Conservation (phyloP, 2,113 vertebrate genomes). For the Phainopepla nitens region DNA sequence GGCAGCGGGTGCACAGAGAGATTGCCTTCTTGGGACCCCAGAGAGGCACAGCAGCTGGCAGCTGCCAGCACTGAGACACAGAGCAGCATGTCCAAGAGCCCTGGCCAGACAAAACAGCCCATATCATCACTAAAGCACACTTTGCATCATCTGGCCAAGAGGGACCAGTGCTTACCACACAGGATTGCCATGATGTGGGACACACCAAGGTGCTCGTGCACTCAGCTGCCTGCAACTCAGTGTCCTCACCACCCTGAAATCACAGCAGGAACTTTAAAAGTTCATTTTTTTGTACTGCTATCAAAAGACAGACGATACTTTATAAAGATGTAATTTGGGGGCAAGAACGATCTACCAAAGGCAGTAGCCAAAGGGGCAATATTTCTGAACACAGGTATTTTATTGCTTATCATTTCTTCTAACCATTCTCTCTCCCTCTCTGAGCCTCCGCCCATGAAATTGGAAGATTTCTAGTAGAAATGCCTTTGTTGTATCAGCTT, state of each 20-base stretch:
- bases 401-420: constrained; percentile 62
- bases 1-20: accelerated
- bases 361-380: constrained; percentile 28
- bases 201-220: accelerated
- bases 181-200: accelerated
- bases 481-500: constrained; percentile 78
- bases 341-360: background rate
- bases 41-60: background rate
- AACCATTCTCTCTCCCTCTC: constrained; percentile 27
- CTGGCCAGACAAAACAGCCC: background rate
- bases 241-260: background rate
- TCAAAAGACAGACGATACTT: background rate
- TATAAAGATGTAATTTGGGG: constrained; percentile 5
- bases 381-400: constrained; percentile 42
- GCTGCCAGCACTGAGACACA: accelerated
- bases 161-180: accelerated
- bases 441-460: constrained; percentile 74
- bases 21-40: background rate
- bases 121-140: background rate
- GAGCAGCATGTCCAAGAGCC: background rate
- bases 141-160: background rate
- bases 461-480: constrained; percentile 79
- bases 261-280: background rate
- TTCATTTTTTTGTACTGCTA: background rate
- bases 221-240: background rate